phyloP scores from a whole-genome alignment of 2,797 vertebrate species.

The Psittacula echo region DNA sequence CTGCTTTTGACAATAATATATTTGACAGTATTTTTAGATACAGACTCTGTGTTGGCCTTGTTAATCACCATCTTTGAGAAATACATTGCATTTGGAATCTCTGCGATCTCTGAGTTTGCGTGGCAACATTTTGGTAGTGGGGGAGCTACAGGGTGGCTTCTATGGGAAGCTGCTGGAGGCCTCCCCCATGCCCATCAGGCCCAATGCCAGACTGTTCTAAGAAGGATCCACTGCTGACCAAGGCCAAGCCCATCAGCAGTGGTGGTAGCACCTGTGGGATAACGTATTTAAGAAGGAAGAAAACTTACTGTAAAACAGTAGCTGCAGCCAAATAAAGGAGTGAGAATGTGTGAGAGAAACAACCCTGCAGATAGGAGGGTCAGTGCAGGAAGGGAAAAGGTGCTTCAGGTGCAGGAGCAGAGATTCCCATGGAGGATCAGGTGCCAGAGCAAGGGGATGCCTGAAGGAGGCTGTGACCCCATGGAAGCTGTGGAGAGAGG shows the following conservation, averaged over 20 bases:
- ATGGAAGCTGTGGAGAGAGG: not conserved
- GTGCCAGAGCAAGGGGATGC: not conserved
- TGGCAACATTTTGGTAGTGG: not conserved
- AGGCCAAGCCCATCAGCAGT: not conserved
- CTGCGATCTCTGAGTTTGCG: not conserved
- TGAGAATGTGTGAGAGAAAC: not conserved
- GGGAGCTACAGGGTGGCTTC: not conserved
- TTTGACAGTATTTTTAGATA: not conserved
- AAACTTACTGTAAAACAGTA: not conserved
- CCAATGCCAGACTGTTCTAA: not conserved
- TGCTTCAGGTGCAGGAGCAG: not conserved
- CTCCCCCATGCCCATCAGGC: not conserved
- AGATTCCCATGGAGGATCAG: not conserved
- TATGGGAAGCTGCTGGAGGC: not conserved
- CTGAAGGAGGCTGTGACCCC: not conserved
- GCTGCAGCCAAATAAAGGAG: not conserved
- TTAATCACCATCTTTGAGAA: not conserved
- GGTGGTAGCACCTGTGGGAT: not conserved
- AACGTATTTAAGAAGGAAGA: not conserved
- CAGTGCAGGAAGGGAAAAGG: not conserved
- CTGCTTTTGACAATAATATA: not conserved
- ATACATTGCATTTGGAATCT: not conserved
- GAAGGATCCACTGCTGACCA: not conserved
- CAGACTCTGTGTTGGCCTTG: not conserved
- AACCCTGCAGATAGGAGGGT: not conserved